Evolutionary conservation across 2,113 vertebrate genomes (phyloP), one percentile per base, ranked within the genome.

Genomic region (Lagopus muta): DNA sequence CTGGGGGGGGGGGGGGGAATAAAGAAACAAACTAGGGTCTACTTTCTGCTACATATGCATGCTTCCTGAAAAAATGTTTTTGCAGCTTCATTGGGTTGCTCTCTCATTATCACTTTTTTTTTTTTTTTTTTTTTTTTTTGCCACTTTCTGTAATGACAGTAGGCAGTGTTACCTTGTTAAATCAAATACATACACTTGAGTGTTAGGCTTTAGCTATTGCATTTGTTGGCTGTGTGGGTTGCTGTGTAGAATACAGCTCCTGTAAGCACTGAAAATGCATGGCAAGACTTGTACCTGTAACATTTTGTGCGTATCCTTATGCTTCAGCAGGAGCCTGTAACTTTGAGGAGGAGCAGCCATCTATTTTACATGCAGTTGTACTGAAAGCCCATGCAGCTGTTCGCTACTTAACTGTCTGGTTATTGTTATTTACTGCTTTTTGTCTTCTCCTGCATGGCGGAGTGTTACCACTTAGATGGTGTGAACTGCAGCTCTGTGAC

Each of bases 341-440:
- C 55, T 62, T 58, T 34, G 54, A 34, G 19, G 48, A 86, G 27
- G 34, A 61, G 19, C 27, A 80, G 58, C 25, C 19, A 15, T 73
- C 4, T 92, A 74, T 91, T 95, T 93, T 87, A 55, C 36, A 36
- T 42, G 40, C 45, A 81, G 42, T 52, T 87, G 10, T 90, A 75
- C 90, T 70, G 91, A 81, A 90, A 83, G 82, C 45, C 16, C 71
- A 36, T 78, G 0, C 78, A 90, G 47, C 82, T 93, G 71, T 61
- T 90, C 5, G 4, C 66, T 91, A 89, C 72, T 87, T 94, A 84
- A 95, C 94, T 88, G n/a, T 61, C 61, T 90, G 66, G 45, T 69
- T 85, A 73, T 65, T 92, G 74, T 54, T 88, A 73, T 55, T 30
- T 83, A 10, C 30, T 74, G 55, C 58, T 95, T 95, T 89, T 82